A percentile compares a stretch with the other conserved stretches of the same genome.
phyloP scores from a whole-genome alignment of 2,888 invertebrate species.

The Pollenia griseotomentosa region DNA sequence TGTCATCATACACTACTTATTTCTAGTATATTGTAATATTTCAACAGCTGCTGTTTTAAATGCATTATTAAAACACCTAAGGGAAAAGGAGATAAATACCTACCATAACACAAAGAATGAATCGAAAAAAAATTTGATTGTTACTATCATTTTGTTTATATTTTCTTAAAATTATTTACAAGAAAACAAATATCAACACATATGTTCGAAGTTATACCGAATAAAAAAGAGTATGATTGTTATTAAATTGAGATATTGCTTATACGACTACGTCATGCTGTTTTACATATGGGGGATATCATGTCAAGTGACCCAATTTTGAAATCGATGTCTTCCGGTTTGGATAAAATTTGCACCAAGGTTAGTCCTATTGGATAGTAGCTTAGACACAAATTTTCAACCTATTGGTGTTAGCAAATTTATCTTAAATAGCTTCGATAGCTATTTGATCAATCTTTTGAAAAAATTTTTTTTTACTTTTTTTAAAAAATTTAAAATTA shows the following conservation, averaged over 20 bases:
- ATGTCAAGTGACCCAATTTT: too few species aligned
- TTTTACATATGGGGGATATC: too few species aligned
- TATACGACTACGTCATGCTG: too few species aligned
- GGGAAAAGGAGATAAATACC: background rate
- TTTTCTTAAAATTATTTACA: constrained; percentile 10
- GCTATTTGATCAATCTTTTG: too few species aligned
- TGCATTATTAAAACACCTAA: constrained; percentile 27
- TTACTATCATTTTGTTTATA: background rate
- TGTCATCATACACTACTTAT: background rate
- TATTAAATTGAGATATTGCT: constrained; percentile 7
- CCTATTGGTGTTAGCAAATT: too few species aligned
- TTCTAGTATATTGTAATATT: constrained; percentile 2
- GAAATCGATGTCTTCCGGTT: too few species aligned
- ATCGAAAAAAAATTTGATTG: background rate
- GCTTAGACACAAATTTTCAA: too few species aligned
- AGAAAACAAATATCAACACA: background rate
- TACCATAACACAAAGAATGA: background rate
- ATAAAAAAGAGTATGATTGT: background rate
- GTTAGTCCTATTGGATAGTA: too few species aligned
- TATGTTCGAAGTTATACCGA: background rate
- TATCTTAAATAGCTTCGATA: too few species aligned
- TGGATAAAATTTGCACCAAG: too few species aligned
- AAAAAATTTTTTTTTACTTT: too few species aligned
- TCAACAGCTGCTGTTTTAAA: constrained; percentile 21
- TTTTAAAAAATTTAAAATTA: too few species aligned